Evolutionary conservation across 2,113 vertebrate species (phyloP).

Genomic region (Sorex fumeus): DNA sequence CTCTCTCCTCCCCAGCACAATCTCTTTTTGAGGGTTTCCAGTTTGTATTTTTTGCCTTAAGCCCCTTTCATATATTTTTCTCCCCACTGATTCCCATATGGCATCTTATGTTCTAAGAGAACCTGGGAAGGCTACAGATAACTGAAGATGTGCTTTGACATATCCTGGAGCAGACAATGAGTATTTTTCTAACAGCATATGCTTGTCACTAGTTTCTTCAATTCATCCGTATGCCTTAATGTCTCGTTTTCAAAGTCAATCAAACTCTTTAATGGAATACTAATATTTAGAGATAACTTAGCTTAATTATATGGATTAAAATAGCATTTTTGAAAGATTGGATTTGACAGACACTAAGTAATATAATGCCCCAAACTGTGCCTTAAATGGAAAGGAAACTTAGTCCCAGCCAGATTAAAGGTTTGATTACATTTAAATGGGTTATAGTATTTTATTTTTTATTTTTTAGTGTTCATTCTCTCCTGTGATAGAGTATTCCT

Average conservation of each 20-base stretch:
- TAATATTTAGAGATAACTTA: neutral
- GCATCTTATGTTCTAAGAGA: neutral
- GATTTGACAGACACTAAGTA: neutral
- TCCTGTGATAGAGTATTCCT: neutral
- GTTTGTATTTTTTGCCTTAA: neutral
- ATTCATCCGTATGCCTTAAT: neutral
- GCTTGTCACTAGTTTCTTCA: neutral
- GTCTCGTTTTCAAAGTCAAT: slow-evolving; percentile 47
- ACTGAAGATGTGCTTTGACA: neutral
- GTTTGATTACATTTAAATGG: neutral
- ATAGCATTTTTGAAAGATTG: neutral
- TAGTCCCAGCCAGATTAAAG: neutral
- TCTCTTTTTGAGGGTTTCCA: neutral
- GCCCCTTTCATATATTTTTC: neutral
- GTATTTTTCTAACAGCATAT: neutral
- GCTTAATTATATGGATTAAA: neutral
- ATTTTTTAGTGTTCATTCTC: neutral
- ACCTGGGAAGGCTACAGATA: neutral
- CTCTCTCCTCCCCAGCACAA: neutral
- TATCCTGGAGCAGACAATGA: neutral
- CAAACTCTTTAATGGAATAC: slow-evolving; percentile 8
- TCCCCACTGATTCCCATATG: neutral
- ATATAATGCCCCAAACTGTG: slow-evolving; percentile 14
- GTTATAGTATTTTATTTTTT: neutral
- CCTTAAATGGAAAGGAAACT: neutral